These are phyloP conservation scores for Dendrolimus punctatus DNA, from an alignment of 1,140 invertebrate genomes.

Conservation along the genomic window DNA sequence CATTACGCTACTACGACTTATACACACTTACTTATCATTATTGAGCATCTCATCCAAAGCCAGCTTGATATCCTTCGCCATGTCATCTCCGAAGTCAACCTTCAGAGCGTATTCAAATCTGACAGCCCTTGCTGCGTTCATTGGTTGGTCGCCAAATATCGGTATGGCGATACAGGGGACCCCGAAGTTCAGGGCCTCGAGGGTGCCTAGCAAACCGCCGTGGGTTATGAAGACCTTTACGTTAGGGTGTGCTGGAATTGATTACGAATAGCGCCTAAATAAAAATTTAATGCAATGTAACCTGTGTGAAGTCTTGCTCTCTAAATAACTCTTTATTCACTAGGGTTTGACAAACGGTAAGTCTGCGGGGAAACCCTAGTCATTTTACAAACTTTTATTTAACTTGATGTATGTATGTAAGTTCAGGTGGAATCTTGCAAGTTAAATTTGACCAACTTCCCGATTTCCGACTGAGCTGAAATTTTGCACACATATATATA, in stretches of 20 bases:
- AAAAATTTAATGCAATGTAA: too few species aligned
- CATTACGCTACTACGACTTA: not conserved
- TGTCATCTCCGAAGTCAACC: conserved; percentile 11
- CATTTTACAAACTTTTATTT: too few species aligned
- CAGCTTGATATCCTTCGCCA: conserved; percentile 13
- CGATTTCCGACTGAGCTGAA: too few species aligned
- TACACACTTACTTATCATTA: conserved; percentile 20
- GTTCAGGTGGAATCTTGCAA: too few species aligned
- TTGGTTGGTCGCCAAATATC: conserved; percentile 72
- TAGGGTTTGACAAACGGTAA: not conserved
- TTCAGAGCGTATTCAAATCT: conserved; percentile 17
- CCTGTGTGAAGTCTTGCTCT: too few species aligned
- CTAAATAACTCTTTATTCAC: too few species aligned
- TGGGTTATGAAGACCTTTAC: conserved; percentile 76
- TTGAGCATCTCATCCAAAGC: conserved; percentile 23
- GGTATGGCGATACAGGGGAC: conserved; percentile 77
- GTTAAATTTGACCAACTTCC: too few species aligned
- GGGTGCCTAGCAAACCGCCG: conserved; percentile 75
- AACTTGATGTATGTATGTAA: too few species aligned
- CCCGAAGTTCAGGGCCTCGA: conserved; percentile 73
- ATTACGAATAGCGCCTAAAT: too few species aligned
- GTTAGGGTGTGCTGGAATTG: conserved; percentile 29
- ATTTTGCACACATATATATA: too few species aligned
- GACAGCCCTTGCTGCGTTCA: conserved; percentile 18
- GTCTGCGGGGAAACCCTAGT: too few species aligned